Percentiles rank a stretch among this genome's conserved stretches.
These are phyloP conservation scores for Carterocephalus palaemon DNA, from an alignment of 2,888 invertebrate genomes.

Conservation along the genomic window DNA sequence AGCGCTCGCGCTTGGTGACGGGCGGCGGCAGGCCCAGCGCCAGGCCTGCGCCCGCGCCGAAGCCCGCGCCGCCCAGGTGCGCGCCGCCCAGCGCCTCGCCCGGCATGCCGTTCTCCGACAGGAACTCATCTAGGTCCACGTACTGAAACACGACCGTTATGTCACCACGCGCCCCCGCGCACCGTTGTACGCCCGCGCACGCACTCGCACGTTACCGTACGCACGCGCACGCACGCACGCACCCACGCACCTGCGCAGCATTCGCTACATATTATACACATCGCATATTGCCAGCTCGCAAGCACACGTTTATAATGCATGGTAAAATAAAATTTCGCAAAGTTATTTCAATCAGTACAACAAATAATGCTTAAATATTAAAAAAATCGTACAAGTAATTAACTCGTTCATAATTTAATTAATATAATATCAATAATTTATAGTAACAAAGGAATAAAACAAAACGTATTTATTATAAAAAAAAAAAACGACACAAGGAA, in stretches of 20 bases:
- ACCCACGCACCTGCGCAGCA: constrained; percentile 9
- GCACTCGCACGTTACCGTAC: constrained; percentile 7
- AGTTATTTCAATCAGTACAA: too few relatives aligned
- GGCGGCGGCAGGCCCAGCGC: constrained; percentile 81
- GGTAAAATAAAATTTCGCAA: not conserved
- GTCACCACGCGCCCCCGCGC: constrained; percentile 37
- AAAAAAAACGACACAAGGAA: constrained; percentile 18
- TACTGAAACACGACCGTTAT: constrained; percentile 82
- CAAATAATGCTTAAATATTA: too few relatives aligned
- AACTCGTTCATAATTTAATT: too few relatives aligned
- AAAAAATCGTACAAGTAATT: too few relatives aligned
- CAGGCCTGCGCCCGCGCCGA: constrained; percentile 78
- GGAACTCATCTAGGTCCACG: constrained; percentile 97
- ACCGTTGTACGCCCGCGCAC: constrained; percentile 31
- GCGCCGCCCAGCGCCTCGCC: constrained; percentile 85
- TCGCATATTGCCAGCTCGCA: constrained; percentile 14
- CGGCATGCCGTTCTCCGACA: constrained; percentile 96
- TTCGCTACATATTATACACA: constrained; percentile 19
- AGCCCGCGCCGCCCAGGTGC: constrained; percentile 81
- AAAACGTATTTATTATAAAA: too few relatives aligned
- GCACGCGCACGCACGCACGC: constrained; percentile 3
- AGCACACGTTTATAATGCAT: not conserved
- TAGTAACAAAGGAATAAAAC: too few relatives aligned
- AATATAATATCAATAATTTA: too few relatives aligned
- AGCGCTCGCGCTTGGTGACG: constrained; percentile 91